Conservation (phyloP, 2,113 vertebrate species). For the Pelmatolapia mariae region DNA sequence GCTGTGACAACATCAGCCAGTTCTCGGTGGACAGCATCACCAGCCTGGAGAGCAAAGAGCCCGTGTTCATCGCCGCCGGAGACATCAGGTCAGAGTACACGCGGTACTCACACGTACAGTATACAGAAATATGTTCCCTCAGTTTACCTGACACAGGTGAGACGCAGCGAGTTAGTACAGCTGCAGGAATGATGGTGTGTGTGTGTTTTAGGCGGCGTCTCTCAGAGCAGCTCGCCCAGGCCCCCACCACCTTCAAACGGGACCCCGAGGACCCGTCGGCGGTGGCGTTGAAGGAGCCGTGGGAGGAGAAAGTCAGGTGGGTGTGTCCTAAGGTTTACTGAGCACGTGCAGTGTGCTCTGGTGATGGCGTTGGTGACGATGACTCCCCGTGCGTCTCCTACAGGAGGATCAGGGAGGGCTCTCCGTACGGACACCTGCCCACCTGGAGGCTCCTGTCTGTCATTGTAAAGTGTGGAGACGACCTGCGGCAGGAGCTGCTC, state of each 20-base stretch:
- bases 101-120: not conserved
- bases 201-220: constrained; percentile 78
- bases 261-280: constrained; percentile 95
- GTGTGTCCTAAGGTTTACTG: not conserved
- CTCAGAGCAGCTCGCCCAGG: constrained; percentile 91
- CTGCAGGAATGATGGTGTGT: not conserved
- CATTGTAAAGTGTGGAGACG: constrained; percentile 95
- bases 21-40: constrained; percentile 98
- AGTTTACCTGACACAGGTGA: not conserved
- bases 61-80: constrained; percentile 90
- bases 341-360: not conserved
- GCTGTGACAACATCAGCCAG: constrained; percentile 98
- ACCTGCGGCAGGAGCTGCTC: constrained; percentile 90
- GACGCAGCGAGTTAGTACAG: not conserved
- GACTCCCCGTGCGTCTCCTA: not conserved
- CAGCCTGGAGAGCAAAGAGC: constrained; percentile 94
- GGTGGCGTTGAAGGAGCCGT: constrained; percentile 95
- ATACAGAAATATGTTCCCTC: not conserved
- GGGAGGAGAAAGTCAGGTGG: constrained; percentile 95
- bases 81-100: constrained; percentile 81
- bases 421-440: constrained; percentile 91
- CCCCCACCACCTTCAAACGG: constrained; percentile 86
- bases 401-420: constrained; percentile 90
- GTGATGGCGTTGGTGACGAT: not conserved
- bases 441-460: constrained; percentile 91